Evolutionary conservation across 2,888 invertebrate genomes (phyloP), one percentile per base, ranked within the genome.

Genomic region (Dorcus parallelipipedus): DNA sequence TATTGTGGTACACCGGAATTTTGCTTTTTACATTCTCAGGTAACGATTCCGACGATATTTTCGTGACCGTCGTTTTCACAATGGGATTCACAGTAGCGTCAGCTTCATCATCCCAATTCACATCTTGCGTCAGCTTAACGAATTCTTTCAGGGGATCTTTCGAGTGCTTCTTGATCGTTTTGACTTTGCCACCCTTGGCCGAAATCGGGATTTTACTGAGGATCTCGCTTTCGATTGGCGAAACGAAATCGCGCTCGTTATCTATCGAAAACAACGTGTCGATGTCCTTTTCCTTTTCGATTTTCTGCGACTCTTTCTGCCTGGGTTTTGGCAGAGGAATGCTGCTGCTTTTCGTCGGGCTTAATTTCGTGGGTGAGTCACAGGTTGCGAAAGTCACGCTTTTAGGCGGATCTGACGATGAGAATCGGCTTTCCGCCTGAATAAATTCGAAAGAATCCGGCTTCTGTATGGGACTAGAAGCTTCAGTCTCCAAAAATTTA

Each of bases 101-200:
- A 23, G 56, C 52, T 39, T 70, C 69, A 41, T 76, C 75, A 43
- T 78, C 77, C 79, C 79, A 79, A 64, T 78, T 77, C 14, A 79
- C 77, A 56, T 79, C 78, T 65, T 76, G 76, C 3, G 76, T 72
- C 45, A 78, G 64, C 57, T 75, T 76, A 9, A 77, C 78, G 56
- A 79, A 78, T 59, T 79, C 79, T 67, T 79, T 79, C 23, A 79
- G 57, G 2, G 79, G 79, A 67, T 79, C 78, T 67, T 80, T 80
- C 1, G 80, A 80, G 67, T 80, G 80, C 69, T 80, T 80, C 64
- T 80, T 80, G 20, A 80, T 80, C 1, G 80, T 80, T 71, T 80
- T 80, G 1, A 80, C 72, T 73, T 79, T 80, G 14, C 75, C 72
- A 40, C 76, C 78, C 62, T 77, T 77, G 7, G 73, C 68, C 8